Percentiles rank a stretch among this genome's conserved stretches.
phyloP scores from a whole-genome alignment of 1,140 invertebrate genomes.

The Aphidius gifuensis region DNA sequence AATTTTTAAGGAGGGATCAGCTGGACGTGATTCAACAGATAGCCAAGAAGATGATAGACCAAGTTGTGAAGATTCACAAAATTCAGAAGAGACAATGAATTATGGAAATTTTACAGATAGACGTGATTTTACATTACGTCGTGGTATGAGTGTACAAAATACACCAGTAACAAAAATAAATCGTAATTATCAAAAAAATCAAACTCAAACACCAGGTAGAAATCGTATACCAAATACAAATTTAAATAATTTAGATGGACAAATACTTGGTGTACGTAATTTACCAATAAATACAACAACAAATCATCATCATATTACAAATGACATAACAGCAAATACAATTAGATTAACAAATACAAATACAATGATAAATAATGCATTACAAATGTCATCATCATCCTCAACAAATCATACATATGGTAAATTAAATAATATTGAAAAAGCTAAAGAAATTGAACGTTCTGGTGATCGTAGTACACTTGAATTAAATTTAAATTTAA shows the following conservation, averaged over 20 bases:
- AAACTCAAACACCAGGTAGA: slow-evolving; percentile 29
- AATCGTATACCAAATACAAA: slow-evolving; percentile 8
- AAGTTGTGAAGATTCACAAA: slow-evolving; percentile 19
- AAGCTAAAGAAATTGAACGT: slow-evolving; percentile 31
- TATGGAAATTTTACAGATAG: slow-evolving; percentile 13
- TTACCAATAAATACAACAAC: slow-evolving; percentile 30
- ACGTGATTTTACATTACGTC: slow-evolving; percentile 13
- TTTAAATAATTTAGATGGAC: slow-evolving; percentile 28
- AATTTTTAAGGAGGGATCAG: slow-evolving; percentile 25
- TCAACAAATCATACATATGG: slow-evolving; percentile 24
- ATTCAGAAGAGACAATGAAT: slow-evolving; percentile 12
- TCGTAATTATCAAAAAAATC: slow-evolving; percentile 34
- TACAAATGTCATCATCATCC: slow-evolving; percentile 24
- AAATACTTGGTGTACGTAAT: slow-evolving; percentile 48
- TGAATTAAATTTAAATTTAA: slow-evolving; percentile 46
- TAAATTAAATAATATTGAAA: slow-evolving; percentile 30
- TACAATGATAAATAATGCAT: slow-evolving; percentile 9
- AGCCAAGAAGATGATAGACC: slow-evolving; percentile 21
- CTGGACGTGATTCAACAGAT: slow-evolving; percentile 25
- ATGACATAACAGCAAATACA: slow-evolving; percentile 21
- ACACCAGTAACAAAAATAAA: slow-evolving; percentile 32
- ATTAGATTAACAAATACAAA: slow-evolving; percentile 18
- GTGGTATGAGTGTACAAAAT: slow-evolving; percentile 40
- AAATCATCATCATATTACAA: slow-evolving; percentile 29
- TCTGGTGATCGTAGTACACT: slow-evolving; percentile 44